These are phyloP conservation scores for Urocyon cinereoargenteus DNA, from an alignment of 2,797 vertebrate species.

Conservation along the genomic window DNA sequence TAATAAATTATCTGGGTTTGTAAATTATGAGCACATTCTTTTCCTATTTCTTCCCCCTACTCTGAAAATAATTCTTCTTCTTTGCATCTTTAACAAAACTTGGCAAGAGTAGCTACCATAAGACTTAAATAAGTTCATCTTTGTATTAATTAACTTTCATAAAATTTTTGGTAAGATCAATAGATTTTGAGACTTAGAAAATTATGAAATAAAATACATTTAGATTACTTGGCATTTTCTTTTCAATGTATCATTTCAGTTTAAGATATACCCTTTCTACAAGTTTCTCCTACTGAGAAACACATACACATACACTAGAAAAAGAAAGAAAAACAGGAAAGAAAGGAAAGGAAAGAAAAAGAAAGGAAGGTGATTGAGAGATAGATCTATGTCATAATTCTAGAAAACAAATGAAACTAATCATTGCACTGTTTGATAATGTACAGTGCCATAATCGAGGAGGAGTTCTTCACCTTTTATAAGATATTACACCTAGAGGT, in stretches of 20 bases:
- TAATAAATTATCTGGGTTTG: neutral
- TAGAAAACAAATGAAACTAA: neutral
- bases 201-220: neutral
- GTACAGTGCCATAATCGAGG: neutral
- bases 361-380: too few relatives aligned
- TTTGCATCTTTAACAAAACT: neutral
- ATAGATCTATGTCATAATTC: neutral
- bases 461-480: neutral
- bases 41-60: neutral
- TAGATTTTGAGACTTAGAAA: neutral
- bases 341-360: neutral
- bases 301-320: neutral
- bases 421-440: neutral
- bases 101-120: neutral
- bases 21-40: neutral
- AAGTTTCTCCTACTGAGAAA: neutral
- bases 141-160: neutral
- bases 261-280: neutral
- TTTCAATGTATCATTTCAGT: neutral
- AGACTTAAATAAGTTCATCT: neutral
- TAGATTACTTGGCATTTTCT: neutral
- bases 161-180: neutral
- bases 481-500: neutral
- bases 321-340: neutral
- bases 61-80: conserved; percentile 31